Evolutionary conservation across 2,888 invertebrate genomes (phyloP).

Genomic region (Dastarcus helophoroides): DNA sequence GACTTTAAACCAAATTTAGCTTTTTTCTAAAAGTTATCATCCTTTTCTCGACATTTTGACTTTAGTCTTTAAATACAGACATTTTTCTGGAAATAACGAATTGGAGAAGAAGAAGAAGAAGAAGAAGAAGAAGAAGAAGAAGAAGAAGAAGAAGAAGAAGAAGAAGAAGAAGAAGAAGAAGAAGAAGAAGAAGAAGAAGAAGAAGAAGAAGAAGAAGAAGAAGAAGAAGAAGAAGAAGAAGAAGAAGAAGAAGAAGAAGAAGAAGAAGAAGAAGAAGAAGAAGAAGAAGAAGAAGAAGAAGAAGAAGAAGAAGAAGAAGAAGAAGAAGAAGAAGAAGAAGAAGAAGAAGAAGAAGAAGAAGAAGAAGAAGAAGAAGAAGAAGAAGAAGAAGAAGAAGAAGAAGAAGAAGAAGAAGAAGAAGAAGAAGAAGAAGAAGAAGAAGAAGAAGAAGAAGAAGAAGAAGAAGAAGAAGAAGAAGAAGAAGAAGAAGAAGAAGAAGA

Average conservation of each 20-base stretch:
- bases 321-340: slow-evolving; percentile 2
- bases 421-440: not conserved
- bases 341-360: not conserved
- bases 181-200: not conserved
- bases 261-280: slow-evolving; percentile 2
- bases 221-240: not conserved
- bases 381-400: not conserved
- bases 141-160: not conserved
- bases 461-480: slow-evolving; percentile 2
- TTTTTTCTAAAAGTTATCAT: too few relatives aligned
- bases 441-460: slow-evolving; percentile 2
- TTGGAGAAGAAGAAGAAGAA: not conserved
- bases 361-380: not conserved
- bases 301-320: slow-evolving; percentile 1
- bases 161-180: not conserved
- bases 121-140: not conserved
- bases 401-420: not conserved
- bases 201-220: not conserved
- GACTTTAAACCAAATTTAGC: too few relatives aligned
- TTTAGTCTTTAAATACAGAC: too few relatives aligned
- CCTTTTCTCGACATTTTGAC: too few relatives aligned
- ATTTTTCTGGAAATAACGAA: too few relatives aligned
- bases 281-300: slow-evolving; percentile 1
- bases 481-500: not conserved
- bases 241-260: not conserved